Evolutionary conservation across 2,113 vertebrate genomes (phyloP), one percentile per base, ranked within the genome.

Genomic region (Eurystomus gularis): DNA sequence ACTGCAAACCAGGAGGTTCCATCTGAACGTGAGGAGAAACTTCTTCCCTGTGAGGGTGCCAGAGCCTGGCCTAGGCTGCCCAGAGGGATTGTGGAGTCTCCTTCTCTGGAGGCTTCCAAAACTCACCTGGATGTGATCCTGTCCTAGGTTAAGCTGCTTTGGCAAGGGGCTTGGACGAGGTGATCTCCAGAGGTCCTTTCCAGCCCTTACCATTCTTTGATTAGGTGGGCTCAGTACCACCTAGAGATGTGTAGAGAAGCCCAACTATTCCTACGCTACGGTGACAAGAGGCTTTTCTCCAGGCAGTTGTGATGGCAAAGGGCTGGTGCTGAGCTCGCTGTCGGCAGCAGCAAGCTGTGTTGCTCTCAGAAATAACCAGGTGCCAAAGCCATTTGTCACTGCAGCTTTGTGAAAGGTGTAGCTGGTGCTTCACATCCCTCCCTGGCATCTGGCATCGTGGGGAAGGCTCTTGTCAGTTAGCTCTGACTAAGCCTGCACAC

Each of bases 341-440:
- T 64, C 6, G 5, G 82, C 69, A 91, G 80, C 54, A 81, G 29
- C 0, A 3, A 86, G 58, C 57, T 58, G 37, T 48, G 79, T 42
- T 81, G 42, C 61, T 94, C 42, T 89, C 77, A 75, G 13, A 94
- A 97, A 96, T 75, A 95, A 91, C 42, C 80, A 75, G 80, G 80
- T 89, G 93, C 82, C 93, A 78, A 84, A 75, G 42, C 48, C 9
- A 6, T 96, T 96, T 89, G 93, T 89, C 89, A 86, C 52, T 3
- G 7, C 33, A 0, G 11, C 57, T 75, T 60, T 52, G 16, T 55
- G 80, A 51, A 77, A 88, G 82, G 65, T 90, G 55, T 61, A 71
- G 42, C 18, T 92, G 94, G 73, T 92, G 40, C 69, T 72, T 86
- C 6, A 0, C 21, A 25, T 64, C 35, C 19, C 68, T 90, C 39